These are phyloP conservation scores for Apamea monoglypha DNA, from an alignment of 2,888 invertebrate species.

Conservation along the genomic window DNA sequence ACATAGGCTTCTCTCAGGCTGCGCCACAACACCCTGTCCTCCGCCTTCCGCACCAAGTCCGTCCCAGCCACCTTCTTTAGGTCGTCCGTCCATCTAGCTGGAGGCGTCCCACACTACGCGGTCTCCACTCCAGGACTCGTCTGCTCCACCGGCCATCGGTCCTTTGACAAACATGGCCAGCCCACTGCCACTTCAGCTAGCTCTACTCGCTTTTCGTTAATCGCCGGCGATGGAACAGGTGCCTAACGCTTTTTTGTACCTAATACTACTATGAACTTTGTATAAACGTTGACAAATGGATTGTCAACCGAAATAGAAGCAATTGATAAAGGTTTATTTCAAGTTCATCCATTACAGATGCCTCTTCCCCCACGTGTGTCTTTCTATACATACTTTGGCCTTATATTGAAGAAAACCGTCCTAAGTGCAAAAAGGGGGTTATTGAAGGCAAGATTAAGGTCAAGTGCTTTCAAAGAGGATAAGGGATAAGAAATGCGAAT, in stretches of 20 bases:
- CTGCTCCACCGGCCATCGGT: too few relatives aligned
- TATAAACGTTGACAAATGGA: constrained; percentile 11
- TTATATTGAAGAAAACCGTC: neutral
- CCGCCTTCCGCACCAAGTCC: too few relatives aligned
- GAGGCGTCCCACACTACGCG: too few relatives aligned
- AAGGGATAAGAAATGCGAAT: constrained; percentile 34
- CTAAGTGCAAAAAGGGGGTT: constrained; percentile 32
- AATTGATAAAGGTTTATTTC: constrained; percentile 11
- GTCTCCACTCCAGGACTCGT: too few relatives aligned
- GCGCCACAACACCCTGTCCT: too few relatives aligned
- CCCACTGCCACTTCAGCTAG: too few relatives aligned
- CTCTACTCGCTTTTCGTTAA: too few relatives aligned
- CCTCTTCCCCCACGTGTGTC: neutral
- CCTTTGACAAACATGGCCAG: too few relatives aligned
- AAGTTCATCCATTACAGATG: constrained; percentile 19
- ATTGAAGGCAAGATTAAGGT: constrained; percentile 47
- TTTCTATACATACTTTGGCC: constrained; percentile 21
- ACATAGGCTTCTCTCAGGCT: too few relatives aligned
- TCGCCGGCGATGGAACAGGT: too few relatives aligned
- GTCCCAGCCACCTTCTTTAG: too few relatives aligned
- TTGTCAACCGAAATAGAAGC: constrained; percentile 9
- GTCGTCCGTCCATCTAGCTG: too few relatives aligned
- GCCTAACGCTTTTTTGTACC: neutral
- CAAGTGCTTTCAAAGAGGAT: constrained; percentile 26
- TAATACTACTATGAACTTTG: neutral